A percentile compares a stretch with the other conserved stretches of the same genome.
These are phyloP conservation scores for Cladorhizidae sp. DNA, from an alignment of 37 sponge, comb jelly and placozoan genomes.

Conservation along the genomic window DNA sequence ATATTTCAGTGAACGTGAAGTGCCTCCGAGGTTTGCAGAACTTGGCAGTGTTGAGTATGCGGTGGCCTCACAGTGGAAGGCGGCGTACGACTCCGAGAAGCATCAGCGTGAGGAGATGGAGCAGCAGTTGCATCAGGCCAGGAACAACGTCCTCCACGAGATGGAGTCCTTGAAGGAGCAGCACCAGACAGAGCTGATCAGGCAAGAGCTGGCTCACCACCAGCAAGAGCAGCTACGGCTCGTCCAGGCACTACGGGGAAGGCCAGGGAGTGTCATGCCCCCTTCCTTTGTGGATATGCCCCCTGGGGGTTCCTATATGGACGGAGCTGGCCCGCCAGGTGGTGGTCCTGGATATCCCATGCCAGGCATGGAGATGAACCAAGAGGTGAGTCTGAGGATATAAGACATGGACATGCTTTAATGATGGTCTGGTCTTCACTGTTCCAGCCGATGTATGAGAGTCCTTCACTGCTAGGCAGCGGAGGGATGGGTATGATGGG, in stretches of 20 bases:
- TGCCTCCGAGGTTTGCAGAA: conserved; percentile 74
- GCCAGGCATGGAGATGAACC: too few relatives aligned
- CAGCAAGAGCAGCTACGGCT: conserved; percentile 58
- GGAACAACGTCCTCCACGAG: conserved; percentile 59
- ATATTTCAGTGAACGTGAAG: conserved; percentile 57
- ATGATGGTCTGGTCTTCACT: too few relatives aligned
- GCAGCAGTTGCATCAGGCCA: conserved; percentile 47
- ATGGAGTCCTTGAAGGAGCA: conserved; percentile 57
- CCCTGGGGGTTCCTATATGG: too few relatives aligned
- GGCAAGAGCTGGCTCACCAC: conserved; percentile 49
- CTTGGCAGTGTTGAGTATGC: conserved; percentile 78
- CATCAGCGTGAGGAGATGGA: conserved; percentile 70
- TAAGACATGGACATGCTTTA: too few relatives aligned
- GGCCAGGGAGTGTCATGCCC: neutral
- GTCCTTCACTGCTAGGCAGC: too few relatives aligned
- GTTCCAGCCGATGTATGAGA: too few relatives aligned
- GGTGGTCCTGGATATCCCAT: too few relatives aligned
- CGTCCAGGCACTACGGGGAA: conserved; percentile 25
- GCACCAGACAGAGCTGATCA: conserved; percentile 36
- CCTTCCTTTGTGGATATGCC: too few relatives aligned
- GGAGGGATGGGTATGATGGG: too few relatives aligned
- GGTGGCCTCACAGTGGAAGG: conserved; percentile 75
- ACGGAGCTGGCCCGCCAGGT: too few relatives aligned
- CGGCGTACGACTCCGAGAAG: conserved; percentile 71
- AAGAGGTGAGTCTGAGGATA: too few relatives aligned